A percentile compares a stretch with the other conserved stretches of the same genome.
Conservation (phyloP, 2,888 invertebrate genomes). For the Eudasyphora cyanicolor region DNA sequence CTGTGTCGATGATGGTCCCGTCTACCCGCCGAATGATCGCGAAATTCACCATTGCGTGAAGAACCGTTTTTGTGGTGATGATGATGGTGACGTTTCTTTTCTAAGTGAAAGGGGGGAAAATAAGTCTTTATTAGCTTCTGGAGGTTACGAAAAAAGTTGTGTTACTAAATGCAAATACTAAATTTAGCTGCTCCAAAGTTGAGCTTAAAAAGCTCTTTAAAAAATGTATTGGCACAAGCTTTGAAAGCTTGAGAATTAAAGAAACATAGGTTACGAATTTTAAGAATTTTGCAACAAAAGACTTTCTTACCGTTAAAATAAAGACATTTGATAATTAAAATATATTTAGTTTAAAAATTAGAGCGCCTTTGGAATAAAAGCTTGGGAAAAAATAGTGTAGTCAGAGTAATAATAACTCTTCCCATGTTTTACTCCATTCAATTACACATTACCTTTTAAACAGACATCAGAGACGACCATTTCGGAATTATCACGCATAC, state of each 20-base stretch:
- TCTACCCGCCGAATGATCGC: slow-evolving; percentile 77
- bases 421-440: not conserved
- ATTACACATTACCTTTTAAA: slow-evolving; percentile 74
- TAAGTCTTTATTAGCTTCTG: slow-evolving; percentile 23
- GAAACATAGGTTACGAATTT: too few species aligned
- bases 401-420: not conserved
- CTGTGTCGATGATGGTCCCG: slow-evolving; percentile 79
- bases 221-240: not conserved
- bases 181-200: too few species aligned
- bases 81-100: slow-evolving; percentile 80
- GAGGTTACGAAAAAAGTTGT: too few species aligned
- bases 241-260: too few species aligned
- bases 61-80: slow-evolving; percentile 79
- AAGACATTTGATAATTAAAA: too few species aligned
- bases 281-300: too few species aligned
- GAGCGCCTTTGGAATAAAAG: not conserved
- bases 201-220: too few species aligned
- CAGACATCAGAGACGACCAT: slow-evolving; percentile 86
- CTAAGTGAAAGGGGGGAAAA: slow-evolving; percentile 61
- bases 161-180: too few species aligned
- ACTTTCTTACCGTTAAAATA: too few species aligned
- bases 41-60: slow-evolving; percentile 78
- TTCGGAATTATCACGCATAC: slow-evolving; percentile 87
- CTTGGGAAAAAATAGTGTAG: not conserved
- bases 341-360: not conserved